Evolutionary conservation across 2,113 vertebrate genomes (phyloP).

Genomic region (Prionailurus viverrinus): DNA sequence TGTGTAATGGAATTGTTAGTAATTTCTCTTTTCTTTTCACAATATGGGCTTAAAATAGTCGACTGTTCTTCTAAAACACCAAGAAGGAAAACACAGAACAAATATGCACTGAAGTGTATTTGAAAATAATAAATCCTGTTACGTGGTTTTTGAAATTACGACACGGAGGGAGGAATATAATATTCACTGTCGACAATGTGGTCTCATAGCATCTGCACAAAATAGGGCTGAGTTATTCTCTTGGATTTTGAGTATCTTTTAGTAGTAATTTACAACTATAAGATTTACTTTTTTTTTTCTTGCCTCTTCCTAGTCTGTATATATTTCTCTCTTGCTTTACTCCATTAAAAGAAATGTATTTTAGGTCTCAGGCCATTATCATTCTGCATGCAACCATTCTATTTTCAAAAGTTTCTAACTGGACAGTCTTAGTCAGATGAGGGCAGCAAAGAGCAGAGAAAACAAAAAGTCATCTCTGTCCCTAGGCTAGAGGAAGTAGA

Average conservation of each 20-base stretch:
- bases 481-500: background rate
- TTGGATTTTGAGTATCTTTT: background rate
- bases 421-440: background rate
- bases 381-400: background rate
- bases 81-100: background rate
- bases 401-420: background rate
- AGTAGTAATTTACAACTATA: background rate
- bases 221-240: background rate
- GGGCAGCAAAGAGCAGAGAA: slow-evolving; percentile 69
- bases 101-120: background rate
- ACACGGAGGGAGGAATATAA: accelerated
- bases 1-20: background rate
- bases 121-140: background rate
- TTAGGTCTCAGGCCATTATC: background rate
- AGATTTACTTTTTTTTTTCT: background rate
- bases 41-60: background rate
- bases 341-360: background rate
- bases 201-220: background rate
- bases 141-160: background rate
- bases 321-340: background rate
- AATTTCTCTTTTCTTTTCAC: background rate
- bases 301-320: background rate
- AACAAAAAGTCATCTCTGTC: background rate
- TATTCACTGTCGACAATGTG: background rate
- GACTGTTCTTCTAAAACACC: background rate